Percentiles rank a stretch among this genome's conserved stretches.
phyloP scores from a whole-genome alignment of 2,888 invertebrate genomes.

The Seladonia tumulorum region DNA sequence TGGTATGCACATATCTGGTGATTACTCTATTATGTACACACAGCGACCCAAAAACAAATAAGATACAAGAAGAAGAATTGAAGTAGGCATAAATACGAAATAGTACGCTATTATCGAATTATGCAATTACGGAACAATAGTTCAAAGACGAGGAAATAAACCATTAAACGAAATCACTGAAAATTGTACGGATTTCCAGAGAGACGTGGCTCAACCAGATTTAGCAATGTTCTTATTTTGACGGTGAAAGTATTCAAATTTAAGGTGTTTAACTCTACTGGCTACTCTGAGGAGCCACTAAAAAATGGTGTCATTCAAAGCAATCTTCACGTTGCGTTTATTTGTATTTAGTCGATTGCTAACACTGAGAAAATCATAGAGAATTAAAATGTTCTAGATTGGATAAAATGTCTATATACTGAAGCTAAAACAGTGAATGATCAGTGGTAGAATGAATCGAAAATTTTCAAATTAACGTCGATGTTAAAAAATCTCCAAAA shows the following conservation, averaged over 20 bases:
- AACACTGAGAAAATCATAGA: too few relatives aligned
- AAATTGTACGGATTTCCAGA: neutral
- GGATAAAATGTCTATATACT: too few relatives aligned
- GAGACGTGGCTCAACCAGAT: neutral
- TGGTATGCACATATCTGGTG: neutral
- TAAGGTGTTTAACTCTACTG: too few relatives aligned
- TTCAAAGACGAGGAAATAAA: constrained; percentile 9
- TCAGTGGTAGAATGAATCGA: too few relatives aligned
- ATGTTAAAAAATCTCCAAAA: neutral
- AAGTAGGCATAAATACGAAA: constrained; percentile 7
- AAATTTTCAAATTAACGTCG: neutral
- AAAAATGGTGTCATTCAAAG: neutral
- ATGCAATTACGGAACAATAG: constrained; percentile 8
- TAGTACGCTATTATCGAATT: constrained; percentile 1
- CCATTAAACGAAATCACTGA: constrained; percentile 3
- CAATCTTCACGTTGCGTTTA: neutral
- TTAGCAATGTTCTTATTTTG: neutral
- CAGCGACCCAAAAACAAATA: constrained; percentile 6
- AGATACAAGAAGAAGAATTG: constrained; percentile 1
- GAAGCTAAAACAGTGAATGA: too few relatives aligned
- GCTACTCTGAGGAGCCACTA: neutral
- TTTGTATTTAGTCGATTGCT: neutral
- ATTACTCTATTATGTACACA: constrained; percentile 1
- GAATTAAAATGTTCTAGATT: too few relatives aligned
- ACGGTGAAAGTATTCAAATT: neutral